Conservation (phyloP, 2,113 vertebrate species). For the Aleadryas rufinucha region DNA sequence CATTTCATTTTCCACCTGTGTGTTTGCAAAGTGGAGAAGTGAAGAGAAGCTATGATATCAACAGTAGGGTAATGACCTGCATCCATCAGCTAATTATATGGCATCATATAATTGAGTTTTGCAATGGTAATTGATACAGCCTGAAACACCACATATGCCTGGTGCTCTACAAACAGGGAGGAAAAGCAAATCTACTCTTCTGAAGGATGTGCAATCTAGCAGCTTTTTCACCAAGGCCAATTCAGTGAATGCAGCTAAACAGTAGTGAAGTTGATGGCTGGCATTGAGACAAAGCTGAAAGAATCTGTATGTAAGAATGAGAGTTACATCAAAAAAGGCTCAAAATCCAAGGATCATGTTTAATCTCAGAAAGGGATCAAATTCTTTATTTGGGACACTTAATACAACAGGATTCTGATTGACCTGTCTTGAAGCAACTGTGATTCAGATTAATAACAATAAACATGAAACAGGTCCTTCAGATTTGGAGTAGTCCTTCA, state of each 20-base stretch:
- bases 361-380: background rate
- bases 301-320: background rate
- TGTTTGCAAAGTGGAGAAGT: background rate
- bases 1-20: background rate
- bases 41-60: background rate
- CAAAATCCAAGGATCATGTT: background rate
- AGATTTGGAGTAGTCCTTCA: slow-evolving; percentile 16
- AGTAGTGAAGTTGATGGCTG: background rate
- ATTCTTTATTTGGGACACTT: background rate
- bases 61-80: background rate
- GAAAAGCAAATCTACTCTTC: background rate
- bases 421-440: background rate
- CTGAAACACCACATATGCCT: background rate
- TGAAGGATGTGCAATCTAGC: background rate
- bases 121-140: background rate
- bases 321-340: background rate
- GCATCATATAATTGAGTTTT: background rate
- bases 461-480: background rate
- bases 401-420: background rate
- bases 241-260: background rate
- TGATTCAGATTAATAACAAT: background rate
- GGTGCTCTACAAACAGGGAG: background rate
- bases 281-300: background rate
- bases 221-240: background rate
- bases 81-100: background rate